phyloP scores from a whole-genome alignment of 2,113 vertebrate species.

The Orycteropus afer region DNA sequence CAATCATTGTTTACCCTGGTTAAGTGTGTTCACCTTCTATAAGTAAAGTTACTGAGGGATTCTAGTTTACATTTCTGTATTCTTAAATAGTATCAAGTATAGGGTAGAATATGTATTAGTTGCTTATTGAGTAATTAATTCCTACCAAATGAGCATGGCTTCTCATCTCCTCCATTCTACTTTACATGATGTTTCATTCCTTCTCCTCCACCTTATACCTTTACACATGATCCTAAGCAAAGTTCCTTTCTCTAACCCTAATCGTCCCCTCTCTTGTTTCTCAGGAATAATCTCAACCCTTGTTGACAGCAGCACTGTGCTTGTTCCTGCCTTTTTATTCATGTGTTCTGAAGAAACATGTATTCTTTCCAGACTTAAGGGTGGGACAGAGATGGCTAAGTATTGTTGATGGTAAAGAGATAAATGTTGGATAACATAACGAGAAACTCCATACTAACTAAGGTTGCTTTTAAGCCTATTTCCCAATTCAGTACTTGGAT shows the following conservation, averaged over 20 bases:
- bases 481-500: background rate
- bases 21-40: background rate
- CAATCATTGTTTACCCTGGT: background rate
- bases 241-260: background rate
- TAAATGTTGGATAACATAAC: background rate
- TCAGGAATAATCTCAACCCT: background rate
- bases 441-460: background rate
- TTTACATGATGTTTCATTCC: background rate
- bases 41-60: background rate
- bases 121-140: background rate
- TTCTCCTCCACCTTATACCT: background rate
- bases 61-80: background rate
- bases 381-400: background rate
- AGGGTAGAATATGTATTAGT: background rate
- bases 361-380: background rate
- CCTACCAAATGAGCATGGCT: background rate
- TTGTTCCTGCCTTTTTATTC: background rate
- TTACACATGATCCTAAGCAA: background rate
- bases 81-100: background rate
- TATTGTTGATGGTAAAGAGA: background rate
- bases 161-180: background rate
- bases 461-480: conserved; percentile 18
- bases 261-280: background rate
- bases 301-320: background rate
- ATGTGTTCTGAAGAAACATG: background rate